Percentiles rank a stretch among this genome's conserved stretches.
phyloP scores from a whole-genome alignment of 2,888 invertebrate species.

The Charanyca ferruginea region DNA sequence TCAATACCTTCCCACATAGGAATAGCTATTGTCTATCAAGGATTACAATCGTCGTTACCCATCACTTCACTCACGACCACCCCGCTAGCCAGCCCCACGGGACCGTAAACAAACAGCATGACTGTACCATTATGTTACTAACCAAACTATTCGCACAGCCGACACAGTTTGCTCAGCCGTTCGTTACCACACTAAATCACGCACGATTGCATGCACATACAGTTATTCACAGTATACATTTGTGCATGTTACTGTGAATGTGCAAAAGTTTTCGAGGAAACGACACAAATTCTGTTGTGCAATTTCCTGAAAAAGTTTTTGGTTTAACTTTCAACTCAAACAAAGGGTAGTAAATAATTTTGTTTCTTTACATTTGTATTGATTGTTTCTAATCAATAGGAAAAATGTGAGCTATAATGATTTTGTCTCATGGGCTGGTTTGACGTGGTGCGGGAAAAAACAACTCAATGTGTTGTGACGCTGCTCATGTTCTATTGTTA shows the following conservation, averaged over 20 bases:
- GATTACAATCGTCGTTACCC: neutral
- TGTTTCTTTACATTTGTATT: too few relatives aligned
- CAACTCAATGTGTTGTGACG: too few relatives aligned
- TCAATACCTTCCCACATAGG: too few relatives aligned
- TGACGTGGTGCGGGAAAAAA: too few relatives aligned
- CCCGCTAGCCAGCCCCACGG: neutral
- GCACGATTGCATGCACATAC: conserved; percentile 46
- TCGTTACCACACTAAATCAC: conserved; percentile 61
- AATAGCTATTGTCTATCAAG: neutral
- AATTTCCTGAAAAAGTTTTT: conserved; percentile 4
- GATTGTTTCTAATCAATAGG: too few relatives aligned
- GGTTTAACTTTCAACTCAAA: neutral
- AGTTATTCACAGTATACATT: conserved; percentile 24
- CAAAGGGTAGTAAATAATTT: neutral
- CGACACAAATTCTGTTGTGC: conserved; percentile 16
- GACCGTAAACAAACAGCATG: conserved; percentile 10
- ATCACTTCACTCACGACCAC: neutral
- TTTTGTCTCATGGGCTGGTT: too few relatives aligned
- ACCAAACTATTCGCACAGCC: conserved; percentile 53
- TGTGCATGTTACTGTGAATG: conserved; percentile 41
- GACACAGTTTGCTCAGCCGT: conserved; percentile 53
- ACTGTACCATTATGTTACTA: conserved; percentile 43
- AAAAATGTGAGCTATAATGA: too few relatives aligned
- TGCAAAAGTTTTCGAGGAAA: conserved; percentile 27
- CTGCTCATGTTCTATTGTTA: too few relatives aligned